phyloP scores from a whole-genome alignment of 1,140 invertebrate genomes.

The Melipona quadrifasciata region DNA sequence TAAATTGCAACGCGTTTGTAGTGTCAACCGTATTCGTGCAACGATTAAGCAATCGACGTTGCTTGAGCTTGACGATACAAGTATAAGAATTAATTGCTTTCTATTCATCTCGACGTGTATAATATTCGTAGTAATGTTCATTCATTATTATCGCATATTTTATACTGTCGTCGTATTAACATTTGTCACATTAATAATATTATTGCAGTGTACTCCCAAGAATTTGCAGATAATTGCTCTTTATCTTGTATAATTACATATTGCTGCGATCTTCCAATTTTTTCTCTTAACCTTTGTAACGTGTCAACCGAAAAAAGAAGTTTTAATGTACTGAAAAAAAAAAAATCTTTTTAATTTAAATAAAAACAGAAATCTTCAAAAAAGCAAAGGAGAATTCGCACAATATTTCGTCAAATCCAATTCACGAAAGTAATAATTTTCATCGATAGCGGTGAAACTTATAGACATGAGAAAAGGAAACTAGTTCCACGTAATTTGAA shows the following conservation, averaged over 20 bases:
- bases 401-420: neutral
- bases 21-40: neutral
- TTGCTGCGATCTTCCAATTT: no score
- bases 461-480: neutral
- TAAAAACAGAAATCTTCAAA: no score
- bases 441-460: neutral
- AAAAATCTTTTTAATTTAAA: no score
- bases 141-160: neutral
- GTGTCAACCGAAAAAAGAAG: no score
- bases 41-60: neutral
- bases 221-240: neutral
- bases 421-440: neutral
- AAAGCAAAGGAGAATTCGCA: no score
- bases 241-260: neutral
- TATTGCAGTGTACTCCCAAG: neutral
- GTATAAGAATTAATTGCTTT: no score
- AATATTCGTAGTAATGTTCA: neutral
- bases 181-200: neutral
- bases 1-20: neutral
- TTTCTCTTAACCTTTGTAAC: no score
- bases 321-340: no score
- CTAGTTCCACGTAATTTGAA: constrained; percentile 21
- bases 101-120: neutral
- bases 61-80: neutral
- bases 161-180: neutral